A percentile compares a stretch with the other conserved stretches of the same genome.
phyloP scores from a whole-genome alignment of 2,113 vertebrate genomes.

The Raja brachyura region DNA sequence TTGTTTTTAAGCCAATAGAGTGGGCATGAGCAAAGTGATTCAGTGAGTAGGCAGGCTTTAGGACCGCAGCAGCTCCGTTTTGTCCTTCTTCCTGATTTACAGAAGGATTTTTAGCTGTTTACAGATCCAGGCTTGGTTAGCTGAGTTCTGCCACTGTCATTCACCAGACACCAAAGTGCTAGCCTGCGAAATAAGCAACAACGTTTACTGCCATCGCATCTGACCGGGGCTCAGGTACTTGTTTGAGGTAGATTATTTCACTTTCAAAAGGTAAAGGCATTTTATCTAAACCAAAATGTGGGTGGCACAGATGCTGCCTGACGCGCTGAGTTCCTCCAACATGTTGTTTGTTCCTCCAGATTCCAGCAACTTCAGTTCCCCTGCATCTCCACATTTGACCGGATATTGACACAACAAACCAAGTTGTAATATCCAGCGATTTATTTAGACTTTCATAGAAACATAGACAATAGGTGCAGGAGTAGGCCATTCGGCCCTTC shows the following conservation, averaged over 20 bases:
- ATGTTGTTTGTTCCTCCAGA: too few relatives aligned
- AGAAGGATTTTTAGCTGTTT: not conserved
- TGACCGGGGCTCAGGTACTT: not conserved
- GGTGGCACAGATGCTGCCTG: too few relatives aligned
- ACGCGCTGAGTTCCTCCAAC: too few relatives aligned
- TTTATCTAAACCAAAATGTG: not conserved
- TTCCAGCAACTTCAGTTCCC: too few relatives aligned
- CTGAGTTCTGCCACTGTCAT: not conserved
- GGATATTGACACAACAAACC: too few relatives aligned
- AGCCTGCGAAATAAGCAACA: not conserved
- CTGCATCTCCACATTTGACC: too few relatives aligned
- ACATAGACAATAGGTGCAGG: too few relatives aligned
- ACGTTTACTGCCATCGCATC: not conserved
- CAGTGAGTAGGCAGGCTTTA: not conserved
- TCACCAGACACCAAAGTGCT: not conserved
- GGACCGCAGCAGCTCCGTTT: not conserved
- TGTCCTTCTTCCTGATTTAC: not conserved
- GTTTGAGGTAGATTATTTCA: not conserved
- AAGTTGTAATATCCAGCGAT: too few relatives aligned
- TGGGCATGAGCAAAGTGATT: not conserved
- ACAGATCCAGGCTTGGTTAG: not conserved
- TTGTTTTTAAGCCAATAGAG: not conserved
- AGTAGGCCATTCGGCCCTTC: too few relatives aligned
- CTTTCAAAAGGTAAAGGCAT: not conserved
- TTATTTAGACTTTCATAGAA: too few relatives aligned